Percentiles rank a stretch among this genome's conserved stretches.
These are phyloP conservation scores for Cromileptes altivelis DNA, from an alignment of 2,113 vertebrate species.

Conservation along the genomic window DNA sequence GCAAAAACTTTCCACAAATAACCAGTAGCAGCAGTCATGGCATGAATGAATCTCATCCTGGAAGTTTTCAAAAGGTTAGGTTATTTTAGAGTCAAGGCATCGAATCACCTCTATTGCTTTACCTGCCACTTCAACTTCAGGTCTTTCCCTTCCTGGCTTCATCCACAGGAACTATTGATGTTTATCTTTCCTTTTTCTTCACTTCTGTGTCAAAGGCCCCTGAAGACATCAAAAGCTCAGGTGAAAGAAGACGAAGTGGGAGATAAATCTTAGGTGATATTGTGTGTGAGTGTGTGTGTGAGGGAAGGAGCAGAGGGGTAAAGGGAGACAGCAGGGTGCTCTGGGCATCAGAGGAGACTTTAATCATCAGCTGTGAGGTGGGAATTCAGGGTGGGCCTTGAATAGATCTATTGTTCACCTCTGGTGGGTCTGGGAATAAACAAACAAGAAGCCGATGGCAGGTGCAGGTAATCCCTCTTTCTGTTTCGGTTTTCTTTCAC, in stretches of 20 bases:
- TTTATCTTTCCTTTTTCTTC: constrained; percentile 32
- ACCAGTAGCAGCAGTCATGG: constrained; percentile 1
- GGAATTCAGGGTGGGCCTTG: constrained; percentile 27
- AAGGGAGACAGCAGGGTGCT: constrained; percentile 15
- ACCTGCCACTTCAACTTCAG: constrained; percentile 26
- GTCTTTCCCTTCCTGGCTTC: background rate
- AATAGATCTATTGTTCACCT: constrained; percentile 54
- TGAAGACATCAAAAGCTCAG: constrained; percentile 19
- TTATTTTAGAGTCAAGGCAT: background rate
- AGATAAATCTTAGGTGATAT: constrained; percentile 26
- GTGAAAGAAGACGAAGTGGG: constrained; percentile 18
- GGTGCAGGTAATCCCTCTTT: constrained; percentile 34
- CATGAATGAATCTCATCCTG: constrained; percentile 7
- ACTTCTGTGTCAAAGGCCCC: constrained; percentile 31
- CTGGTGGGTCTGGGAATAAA: constrained; percentile 1
- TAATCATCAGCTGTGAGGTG: constrained; percentile 60
- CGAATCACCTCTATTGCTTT: constrained; percentile 19
- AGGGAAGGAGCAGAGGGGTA: background rate
- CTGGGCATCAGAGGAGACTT: constrained; percentile 57
- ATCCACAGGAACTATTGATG: constrained; percentile 28
- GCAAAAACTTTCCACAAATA: constrained; percentile 34
- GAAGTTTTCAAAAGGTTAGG: constrained; percentile 7
- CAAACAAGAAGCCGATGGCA: constrained; percentile 39
- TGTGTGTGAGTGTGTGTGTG: background rate
- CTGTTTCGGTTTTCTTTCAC: constrained; percentile 29